These are phyloP conservation scores for Antennarius striatus DNA, from an alignment of 2,113 vertebrate genomes.

Conservation along the genomic window DNA sequence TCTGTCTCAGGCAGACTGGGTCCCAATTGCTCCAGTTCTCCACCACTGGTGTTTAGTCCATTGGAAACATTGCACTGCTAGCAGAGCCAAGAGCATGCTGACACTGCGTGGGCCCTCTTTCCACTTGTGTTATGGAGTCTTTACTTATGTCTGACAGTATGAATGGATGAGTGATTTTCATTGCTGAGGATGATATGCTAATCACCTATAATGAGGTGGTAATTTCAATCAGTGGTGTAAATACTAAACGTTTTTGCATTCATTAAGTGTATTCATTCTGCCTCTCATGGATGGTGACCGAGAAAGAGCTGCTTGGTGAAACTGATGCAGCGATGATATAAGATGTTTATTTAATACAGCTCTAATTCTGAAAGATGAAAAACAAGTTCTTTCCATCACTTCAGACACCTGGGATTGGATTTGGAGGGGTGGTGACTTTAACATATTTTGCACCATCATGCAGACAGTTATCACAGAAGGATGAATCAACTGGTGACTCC, in stretches of 20 bases:
- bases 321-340: neutral
- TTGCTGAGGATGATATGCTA: neutral
- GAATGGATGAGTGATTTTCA: neutral
- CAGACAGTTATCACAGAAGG: constrained; percentile 10
- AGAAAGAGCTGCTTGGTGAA: neutral
- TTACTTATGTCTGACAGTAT: neutral
- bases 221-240: constrained; percentile 1
- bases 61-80: neutral
- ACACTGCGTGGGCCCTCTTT: neutral
- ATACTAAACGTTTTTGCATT: too few relatives aligned
- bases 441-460: neutral
- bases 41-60: neutral
- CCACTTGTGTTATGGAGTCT: neutral
- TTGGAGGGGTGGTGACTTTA: neutral
- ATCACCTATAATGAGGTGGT: neutral
- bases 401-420: neutral
- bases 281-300: neutral
- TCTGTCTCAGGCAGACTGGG: neutral
- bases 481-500: constrained; percentile 19
- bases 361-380: too few relatives aligned
- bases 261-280: too few relatives aligned
- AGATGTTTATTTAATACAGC: too few relatives aligned
- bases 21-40: constrained; percentile 17
- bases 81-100: neutral
- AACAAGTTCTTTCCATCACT: neutral